Percentiles rank a stretch among this genome's conserved stretches.
Conservation (phyloP, 2,113 vertebrate genomes). For the Actenoides hombroni region DNA sequence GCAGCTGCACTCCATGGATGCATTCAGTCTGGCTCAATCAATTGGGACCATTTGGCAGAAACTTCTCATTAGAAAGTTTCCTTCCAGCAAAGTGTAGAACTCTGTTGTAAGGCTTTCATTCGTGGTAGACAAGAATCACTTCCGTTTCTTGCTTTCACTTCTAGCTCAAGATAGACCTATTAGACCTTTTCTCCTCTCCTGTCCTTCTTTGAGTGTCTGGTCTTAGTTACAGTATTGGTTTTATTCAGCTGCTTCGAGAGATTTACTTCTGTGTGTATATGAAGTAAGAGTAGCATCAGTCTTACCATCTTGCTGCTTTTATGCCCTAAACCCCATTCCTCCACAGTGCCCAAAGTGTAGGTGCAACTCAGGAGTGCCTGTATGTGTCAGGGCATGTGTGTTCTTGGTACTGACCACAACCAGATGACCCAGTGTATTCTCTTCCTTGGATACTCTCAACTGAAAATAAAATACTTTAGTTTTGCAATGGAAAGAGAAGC, state of each 20-base stretch:
- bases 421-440: not conserved
- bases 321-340: not conserved
- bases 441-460: not conserved
- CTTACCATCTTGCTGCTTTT: not conserved
- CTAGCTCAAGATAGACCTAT: not conserved
- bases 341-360: not conserved
- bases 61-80: not conserved
- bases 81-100: not conserved
- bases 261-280: not conserved
- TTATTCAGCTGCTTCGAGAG: not conserved
- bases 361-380: not conserved
- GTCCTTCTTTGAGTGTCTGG: not conserved
- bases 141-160: not conserved
- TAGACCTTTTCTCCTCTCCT: not conserved
- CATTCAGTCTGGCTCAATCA: not conserved
- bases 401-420: not conserved
- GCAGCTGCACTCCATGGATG: not conserved
- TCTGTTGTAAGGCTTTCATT: not conserved
- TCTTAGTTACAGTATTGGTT: not conserved
- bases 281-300: not conserved
- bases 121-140: not conserved
- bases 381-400: not conserved
- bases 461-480: not conserved
- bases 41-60: not conserved
- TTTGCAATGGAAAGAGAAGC: not conserved